phyloP scores from a whole-genome alignment of 2,113 vertebrate genomes.

The Marcusenius ussheri region DNA sequence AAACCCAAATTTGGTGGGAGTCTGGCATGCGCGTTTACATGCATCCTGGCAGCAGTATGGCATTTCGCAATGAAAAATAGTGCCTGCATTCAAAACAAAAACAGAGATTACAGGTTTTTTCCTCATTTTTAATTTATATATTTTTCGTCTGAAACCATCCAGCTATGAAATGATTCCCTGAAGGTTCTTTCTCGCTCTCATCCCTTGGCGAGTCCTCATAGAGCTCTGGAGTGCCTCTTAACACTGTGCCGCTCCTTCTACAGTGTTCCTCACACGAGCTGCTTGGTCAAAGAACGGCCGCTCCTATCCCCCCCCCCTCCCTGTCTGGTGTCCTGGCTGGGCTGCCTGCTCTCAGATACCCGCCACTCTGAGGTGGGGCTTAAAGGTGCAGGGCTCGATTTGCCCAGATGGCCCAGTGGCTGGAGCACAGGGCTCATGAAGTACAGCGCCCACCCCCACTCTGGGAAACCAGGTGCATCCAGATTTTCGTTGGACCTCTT shows the following conservation, averaged over 20 bases:
- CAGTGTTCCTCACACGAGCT: background rate
- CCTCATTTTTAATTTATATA: background rate
- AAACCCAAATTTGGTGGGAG: slow-evolving; percentile 21
- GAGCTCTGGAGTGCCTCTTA: background rate
- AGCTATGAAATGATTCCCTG: slow-evolving; percentile 4
- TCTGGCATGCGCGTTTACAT: background rate
- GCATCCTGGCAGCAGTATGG: background rate
- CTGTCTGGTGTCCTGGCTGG: background rate
- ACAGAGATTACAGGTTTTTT: background rate
- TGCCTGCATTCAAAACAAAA: background rate
- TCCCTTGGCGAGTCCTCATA: background rate
- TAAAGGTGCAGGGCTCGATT: background rate
- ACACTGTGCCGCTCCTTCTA: background rate
- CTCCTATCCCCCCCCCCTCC: background rate
- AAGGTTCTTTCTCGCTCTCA: background rate
- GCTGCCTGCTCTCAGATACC: background rate
- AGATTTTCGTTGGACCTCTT: background rate
- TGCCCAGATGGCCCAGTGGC: too few species aligned
- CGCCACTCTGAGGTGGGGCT: background rate
- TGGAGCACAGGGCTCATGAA: background rate
- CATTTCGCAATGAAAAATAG: background rate
- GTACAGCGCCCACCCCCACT: background rate
- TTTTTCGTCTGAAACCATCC: background rate
- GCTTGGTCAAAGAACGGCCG: background rate
- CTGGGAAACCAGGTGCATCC: background rate